Percentiles rank a stretch among this genome's conserved stretches.
Evolutionary conservation across 1,140 invertebrate species (phyloP).

Genomic region (Hyles euphorbiae): DNA sequence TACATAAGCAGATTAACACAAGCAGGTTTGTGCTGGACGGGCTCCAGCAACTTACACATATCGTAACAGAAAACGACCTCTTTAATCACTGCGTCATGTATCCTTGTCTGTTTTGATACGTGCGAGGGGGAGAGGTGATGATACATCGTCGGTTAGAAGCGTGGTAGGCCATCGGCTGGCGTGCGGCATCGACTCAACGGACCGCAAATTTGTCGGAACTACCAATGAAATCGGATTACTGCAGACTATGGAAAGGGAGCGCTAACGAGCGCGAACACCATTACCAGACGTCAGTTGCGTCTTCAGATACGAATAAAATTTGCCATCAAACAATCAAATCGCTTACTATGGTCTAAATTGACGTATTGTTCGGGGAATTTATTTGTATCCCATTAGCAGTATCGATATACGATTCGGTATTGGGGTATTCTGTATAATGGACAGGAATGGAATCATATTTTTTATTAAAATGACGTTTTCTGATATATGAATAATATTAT

Average conservation of each 20-base stretch:
- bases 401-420: no score
- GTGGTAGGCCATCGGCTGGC: constrained; percentile 20
- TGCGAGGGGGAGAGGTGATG: constrained; percentile 17
- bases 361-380: background rate
- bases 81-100: constrained; percentile 23
- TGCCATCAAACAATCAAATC: constrained; percentile 12
- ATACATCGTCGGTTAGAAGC: constrained; percentile 22
- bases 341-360: background rate
- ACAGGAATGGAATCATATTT: no score
- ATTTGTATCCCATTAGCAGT: background rate
- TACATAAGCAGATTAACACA: constrained; percentile 30
- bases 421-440: no score
- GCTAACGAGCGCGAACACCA: constrained; percentile 54
- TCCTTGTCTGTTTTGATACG: constrained; percentile 7
- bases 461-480: no score
- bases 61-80: constrained; percentile 24
- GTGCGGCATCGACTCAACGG: constrained; percentile 38
- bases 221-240: constrained; percentile 65
- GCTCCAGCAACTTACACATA: constrained; percentile 22
- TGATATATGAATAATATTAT: no score
- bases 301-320: constrained; percentile 29
- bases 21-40: constrained; percentile 17
- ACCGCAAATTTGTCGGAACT: constrained; percentile 68
- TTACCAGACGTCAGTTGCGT: constrained; percentile 48
- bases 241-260: constrained; percentile 40